Base-by-base conservation (phyloP, 2,113 vertebrate genomes). In the Proterorhinus semilunaris region DNA sequence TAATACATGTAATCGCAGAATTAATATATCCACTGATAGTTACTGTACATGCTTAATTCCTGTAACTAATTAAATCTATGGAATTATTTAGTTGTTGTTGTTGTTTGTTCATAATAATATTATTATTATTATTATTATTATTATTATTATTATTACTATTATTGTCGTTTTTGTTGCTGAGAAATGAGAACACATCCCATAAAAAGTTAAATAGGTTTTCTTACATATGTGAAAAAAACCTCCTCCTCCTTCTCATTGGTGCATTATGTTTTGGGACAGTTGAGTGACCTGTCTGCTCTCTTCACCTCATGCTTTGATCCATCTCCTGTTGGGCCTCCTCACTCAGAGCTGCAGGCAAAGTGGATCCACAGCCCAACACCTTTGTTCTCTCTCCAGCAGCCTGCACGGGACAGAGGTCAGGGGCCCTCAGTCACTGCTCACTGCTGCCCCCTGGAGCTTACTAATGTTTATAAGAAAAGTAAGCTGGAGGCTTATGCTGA, bases 381-480 rank as follows among this genome's bases (percentile, higher is more conserved):
- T 87, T 78, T 84, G 81, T 84, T 86, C 75, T 78, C 45, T 62
- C 73, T 72, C 71, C 52, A 50, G 66, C 73, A 84, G 74, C 68
- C 75, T 79, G 71, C 62, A 52, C 11, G 67, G 85, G 85, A 82
- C 74, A 90, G 74, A 86, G 87, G 82, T 88, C 43, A 86, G 80
- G 81, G 81, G 73, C 85, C 79, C 78, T 72, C 45, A 73, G 74
- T 57, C 43, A 6, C 53, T 54, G 17, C 78, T 75, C 81, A 65
- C 43, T 80, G 74, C 84, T 91, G 85, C 81, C 84, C 62, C 78
- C 85, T 83, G 63, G 80, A 87, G 84, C 66, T 68, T 27, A 44
- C 11, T 50, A 9, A 62, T 69, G 62, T 36, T 36, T 36, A 36
- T 36, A 36, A 36, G 27, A 36, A 36, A 36, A 36, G 27, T 36